Base-by-base conservation (phyloP, 2,888 invertebrate species). In the Tenthredo livida region DNA sequence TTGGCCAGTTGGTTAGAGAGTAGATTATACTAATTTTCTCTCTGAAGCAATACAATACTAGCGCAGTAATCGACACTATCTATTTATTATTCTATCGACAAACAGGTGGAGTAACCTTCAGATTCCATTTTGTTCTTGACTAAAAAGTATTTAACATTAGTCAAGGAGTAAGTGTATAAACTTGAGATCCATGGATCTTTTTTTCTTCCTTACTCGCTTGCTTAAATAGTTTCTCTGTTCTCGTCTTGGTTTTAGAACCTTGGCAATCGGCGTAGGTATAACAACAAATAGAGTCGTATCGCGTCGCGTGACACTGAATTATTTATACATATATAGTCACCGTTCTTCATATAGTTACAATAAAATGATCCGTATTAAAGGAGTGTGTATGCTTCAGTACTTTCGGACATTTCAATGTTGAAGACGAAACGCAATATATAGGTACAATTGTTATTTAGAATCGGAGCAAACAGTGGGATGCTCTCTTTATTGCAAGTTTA, bases 31-130 rank as follows among this genome's bases (percentile, higher is more conserved):
- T 33, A 33, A 33, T 67, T 67, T 17, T 67, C 67, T 67, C 33
- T 67, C 6, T 17, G 67, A 67, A 15, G 67, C 67, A 33, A 67
- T 29, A 6, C 15, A 15, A 33, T 29, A 33, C 33, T 33, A 33
- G 7, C 33, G 33, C 17, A 6, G 33, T 50, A 58, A 61, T 77
- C 50, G 77, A 77, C 50, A 77, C 50, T 58, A 33, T 43, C 65
- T 83, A n/a, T 83, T 83, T 65, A 47, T 67, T 70, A 83, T 83
- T 83, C 83, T 67, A 43, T 67, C 67, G 67, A 47, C 67, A 67
- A 29, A 40, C n/a, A 17, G 37, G 43, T 47, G 17, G 29, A 83
- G 70, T 37, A 83, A 83, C 83, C 83, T 83, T 83, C 67, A 21
- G 33, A 47, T 83, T 47, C 70, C 50, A 33, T 83, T 70, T 65